phyloP scores from a whole-genome alignment of 2,888 invertebrate genomes.

The Pristionchus japonicus region DNA sequence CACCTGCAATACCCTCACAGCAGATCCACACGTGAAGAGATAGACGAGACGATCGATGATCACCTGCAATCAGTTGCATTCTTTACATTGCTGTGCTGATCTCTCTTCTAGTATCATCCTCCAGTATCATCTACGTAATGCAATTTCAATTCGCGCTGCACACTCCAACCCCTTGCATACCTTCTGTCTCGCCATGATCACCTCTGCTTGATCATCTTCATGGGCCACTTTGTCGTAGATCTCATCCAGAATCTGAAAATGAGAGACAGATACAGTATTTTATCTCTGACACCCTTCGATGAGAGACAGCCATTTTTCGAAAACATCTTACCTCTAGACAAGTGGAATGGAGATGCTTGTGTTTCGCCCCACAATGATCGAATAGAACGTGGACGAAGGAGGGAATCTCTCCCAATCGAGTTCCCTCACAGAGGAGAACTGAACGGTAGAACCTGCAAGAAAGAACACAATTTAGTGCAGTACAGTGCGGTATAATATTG shows the following conservation, averaged over 20 bases:
- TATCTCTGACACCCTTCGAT: too few relatives aligned
- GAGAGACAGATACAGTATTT: too few relatives aligned
- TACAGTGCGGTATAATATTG: too few relatives aligned
- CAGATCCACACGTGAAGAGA: constrained; percentile 53
- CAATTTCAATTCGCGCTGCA: too few relatives aligned
- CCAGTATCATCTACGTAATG: too few relatives aligned
- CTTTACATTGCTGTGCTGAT: too few relatives aligned
- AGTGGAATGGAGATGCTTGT: constrained; percentile 51
- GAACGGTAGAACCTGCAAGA: constrained; percentile 32
- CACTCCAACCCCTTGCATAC: too few relatives aligned
- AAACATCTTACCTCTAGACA: constrained; percentile 34
- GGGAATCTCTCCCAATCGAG: constrained; percentile 52
- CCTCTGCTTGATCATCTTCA: constrained; percentile 56
- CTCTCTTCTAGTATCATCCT: too few relatives aligned
- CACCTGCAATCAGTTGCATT: too few relatives aligned
- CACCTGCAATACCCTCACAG: constrained; percentile 53
- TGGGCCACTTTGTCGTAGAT: constrained; percentile 57
- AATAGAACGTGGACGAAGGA: constrained; percentile 54
- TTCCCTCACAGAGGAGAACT: not conserved
- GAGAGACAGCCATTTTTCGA: too few relatives aligned
- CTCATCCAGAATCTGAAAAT: constrained; percentile 43
- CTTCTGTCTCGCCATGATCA: constrained; percentile 57
- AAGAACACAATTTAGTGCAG: too few relatives aligned
- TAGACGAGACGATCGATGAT: constrained; percentile 61
- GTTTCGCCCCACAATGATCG: constrained; percentile 54